Percentiles rank a stretch among this genome's conserved stretches.
Conservation (phyloP, 2,797 vertebrate genomes). For the Oryzias dopingdopingensis region DNA sequence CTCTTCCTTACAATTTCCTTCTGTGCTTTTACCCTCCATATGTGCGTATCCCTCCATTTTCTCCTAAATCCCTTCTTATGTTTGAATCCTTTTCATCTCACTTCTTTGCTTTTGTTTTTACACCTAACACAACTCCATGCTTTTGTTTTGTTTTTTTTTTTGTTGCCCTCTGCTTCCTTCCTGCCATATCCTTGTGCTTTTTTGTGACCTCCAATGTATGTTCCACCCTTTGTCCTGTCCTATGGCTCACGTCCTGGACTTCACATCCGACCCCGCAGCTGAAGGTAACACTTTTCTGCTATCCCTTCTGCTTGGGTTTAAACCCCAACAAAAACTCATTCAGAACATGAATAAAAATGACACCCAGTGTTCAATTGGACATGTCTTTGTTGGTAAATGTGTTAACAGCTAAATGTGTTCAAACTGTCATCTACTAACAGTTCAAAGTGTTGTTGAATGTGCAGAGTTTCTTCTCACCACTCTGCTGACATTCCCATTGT, state of each 20-base stretch:
- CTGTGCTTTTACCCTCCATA: slow-evolving; percentile 56
- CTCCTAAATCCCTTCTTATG: slow-evolving; percentile 27
- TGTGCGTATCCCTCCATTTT: slow-evolving; percentile 44
- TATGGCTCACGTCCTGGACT: slow-evolving; percentile 75
- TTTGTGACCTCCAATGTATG: slow-evolving; percentile 65
- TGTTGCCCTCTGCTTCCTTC: slow-evolving; percentile 15
- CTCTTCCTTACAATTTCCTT: slow-evolving; percentile 48
- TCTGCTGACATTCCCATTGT: slow-evolving; percentile 84
- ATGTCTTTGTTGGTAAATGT: slow-evolving; percentile 66
- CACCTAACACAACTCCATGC: slow-evolving; percentile 26
- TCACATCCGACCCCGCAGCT: slow-evolving; percentile 65
- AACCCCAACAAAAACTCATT: slow-evolving; percentile 28
- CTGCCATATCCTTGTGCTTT: slow-evolving; percentile 59
- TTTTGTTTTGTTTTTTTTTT: slow-evolving; percentile 27
- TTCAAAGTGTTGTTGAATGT: slow-evolving; percentile 77
- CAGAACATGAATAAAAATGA: slow-evolving; percentile 6
- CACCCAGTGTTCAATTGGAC: slow-evolving; percentile 54
- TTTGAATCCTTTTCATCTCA: slow-evolving; percentile 40
- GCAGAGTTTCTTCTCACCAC: slow-evolving; percentile 77
- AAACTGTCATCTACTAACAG: slow-evolving; percentile 64
- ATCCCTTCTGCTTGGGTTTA: slow-evolving; percentile 67
- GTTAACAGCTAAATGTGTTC: slow-evolving; percentile 55
- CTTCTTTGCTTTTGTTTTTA: slow-evolving; percentile 20
- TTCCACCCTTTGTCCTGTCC: slow-evolving; percentile 72
- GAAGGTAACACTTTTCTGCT: slow-evolving; percentile 80